Evolutionary conservation across 1,140 invertebrate genomes (phyloP).

Genomic region (Drosophila rhopaloa): DNA sequence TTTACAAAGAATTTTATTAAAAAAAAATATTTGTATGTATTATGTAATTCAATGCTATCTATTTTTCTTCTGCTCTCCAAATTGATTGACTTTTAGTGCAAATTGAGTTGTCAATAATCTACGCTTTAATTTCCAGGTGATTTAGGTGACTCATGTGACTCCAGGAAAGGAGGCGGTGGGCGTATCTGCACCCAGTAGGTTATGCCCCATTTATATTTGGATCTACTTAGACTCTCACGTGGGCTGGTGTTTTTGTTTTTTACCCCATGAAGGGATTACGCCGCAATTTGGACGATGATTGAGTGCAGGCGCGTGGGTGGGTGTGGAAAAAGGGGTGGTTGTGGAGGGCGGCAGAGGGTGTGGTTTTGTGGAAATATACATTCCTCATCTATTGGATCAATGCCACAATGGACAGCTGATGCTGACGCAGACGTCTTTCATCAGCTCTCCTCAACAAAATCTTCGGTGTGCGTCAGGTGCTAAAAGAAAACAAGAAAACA

Average conservation of each 20-base stretch:
- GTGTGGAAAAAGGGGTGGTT: conserved; percentile 2
- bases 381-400: conserved; percentile 23
- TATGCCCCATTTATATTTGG: neutral
- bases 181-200: neutral
- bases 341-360: neutral
- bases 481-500: conserved; percentile 22
- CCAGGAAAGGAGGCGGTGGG: conserved; percentile 1
- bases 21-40: too few species aligned
- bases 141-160: conserved; percentile 28
- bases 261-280: conserved; percentile 13
- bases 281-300: conserved; percentile 25
- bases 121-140: neutral
- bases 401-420: conserved; percentile 34
- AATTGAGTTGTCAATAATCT: conserved; percentile 13
- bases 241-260: conserved; percentile 4
- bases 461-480: conserved; percentile 34
- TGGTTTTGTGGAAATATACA: conserved; percentile 1
- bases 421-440: conserved; percentile 44
- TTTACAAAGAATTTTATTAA: too few species aligned
- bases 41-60: neutral
- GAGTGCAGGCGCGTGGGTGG: conserved; percentile 42
- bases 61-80: neutral
- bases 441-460: conserved; percentile 7
- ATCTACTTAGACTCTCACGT: conserved; percentile 37
- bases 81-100: neutral